A percentile compares a stretch with the other conserved stretches of the same genome.
Evolutionary conservation across 2,888 invertebrate genomes (phyloP).

Genomic region (Cheilosia soror): DNA sequence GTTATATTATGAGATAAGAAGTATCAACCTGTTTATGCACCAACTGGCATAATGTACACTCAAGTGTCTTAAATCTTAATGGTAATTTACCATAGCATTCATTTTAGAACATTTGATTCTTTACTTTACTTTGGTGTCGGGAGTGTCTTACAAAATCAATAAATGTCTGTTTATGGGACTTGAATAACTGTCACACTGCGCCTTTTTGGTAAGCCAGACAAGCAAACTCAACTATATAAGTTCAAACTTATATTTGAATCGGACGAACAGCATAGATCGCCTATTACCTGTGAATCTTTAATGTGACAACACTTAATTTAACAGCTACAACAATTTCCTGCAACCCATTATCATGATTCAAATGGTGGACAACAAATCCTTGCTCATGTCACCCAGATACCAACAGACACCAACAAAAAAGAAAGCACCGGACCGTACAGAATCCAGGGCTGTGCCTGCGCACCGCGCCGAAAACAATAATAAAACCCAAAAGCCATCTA

Average conservation of each 20-base stretch:
- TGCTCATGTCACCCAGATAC: constrained; percentile 75
- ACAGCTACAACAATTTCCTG: constrained; percentile 67
- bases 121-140: not conserved
- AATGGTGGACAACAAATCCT: constrained; percentile 74
- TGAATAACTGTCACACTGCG: not conserved
- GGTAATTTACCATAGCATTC: not conserved
- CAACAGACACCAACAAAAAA: constrained; percentile 63
- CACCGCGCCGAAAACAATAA: constrained; percentile 75
- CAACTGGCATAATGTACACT: no score
- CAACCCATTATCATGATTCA: constrained; percentile 69
- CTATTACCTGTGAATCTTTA: constrained; percentile 59
- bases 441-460: constrained; percentile 70
- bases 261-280: constrained; percentile 21
- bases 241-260: constrained; percentile 41
- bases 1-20: no score
- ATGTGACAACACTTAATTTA: constrained; percentile 73
- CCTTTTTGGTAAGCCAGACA: not conserved
- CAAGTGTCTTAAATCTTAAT: not conserved
- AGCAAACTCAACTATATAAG: constrained; percentile 25
- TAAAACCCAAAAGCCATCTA: constrained; percentile 83
- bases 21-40: no score
- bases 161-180: constrained; percentile 3
- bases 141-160: not conserved
- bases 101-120: not conserved
- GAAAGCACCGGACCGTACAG: constrained; percentile 69